Conservation (phyloP, 1,140 invertebrate genomes). For the Zelostemma sp. region DNA sequence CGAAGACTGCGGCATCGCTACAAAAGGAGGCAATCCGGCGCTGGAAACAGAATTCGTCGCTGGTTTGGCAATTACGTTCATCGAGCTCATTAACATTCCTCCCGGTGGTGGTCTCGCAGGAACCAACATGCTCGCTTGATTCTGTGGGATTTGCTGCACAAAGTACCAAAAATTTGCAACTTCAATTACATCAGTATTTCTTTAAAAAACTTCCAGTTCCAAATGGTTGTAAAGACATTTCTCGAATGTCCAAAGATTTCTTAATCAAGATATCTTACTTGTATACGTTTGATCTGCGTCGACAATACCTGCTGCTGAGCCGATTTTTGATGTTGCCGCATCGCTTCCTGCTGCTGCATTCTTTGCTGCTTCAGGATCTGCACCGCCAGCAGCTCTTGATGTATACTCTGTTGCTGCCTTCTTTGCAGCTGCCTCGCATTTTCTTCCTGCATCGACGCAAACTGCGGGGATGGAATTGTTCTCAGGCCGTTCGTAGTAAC, state of each 20-base stretch:
- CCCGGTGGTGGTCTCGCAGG: constrained; percentile 23
- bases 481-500: constrained; percentile 43
- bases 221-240: background rate
- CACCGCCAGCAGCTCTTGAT: constrained; percentile 56
- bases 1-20: constrained; percentile 63
- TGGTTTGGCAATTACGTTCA: constrained; percentile 32
- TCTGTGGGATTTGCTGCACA: constrained; percentile 31
- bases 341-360: constrained; percentile 64
- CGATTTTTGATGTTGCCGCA: constrained; percentile 60
- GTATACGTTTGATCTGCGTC: constrained; percentile 60
- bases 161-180: background rate
- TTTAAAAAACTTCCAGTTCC: background rate
- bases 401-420: constrained; percentile 55
- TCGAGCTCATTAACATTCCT: constrained; percentile 31
- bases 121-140: constrained; percentile 20
- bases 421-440: constrained; percentile 56
- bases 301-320: constrained; percentile 57
- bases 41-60: constrained; percentile 28
- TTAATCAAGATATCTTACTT: constrained; percentile 47
- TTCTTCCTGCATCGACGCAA: constrained; percentile 60
- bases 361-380: constrained; percentile 68
- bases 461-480: constrained; percentile 53
- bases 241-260: background rate
- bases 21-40: constrained; percentile 58
- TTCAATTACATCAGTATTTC: background rate